Evolutionary conservation across 2,113 vertebrate species (phyloP), one percentile per base, ranked within the genome.

Genomic region (Chaenogobius annularis): DNA sequence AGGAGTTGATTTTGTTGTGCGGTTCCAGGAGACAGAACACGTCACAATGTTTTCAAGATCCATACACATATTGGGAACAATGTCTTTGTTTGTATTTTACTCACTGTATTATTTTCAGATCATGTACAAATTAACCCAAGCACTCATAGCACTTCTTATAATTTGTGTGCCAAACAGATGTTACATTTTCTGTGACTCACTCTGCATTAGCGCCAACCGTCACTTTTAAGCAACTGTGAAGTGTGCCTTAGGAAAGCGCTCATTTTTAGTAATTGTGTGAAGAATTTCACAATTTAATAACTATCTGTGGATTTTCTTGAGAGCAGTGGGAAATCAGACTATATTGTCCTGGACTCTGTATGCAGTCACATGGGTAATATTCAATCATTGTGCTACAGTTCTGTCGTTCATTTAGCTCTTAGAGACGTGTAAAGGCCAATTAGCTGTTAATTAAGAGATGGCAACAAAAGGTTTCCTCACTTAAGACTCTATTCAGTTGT

Each of bases 151-250:
- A 72, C 55, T 74, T 76, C 64, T 83, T 48, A 63, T 82, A 72
- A 69, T 68, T 68, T 59, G 59, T 48, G 65, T 80, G 79, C 66
- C 64, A 44, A 79, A 68, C 81, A 79, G 75, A 73, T 85, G 75
- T 67, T 73, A 22, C 72, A 69, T 81, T 74, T 75, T 82, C 47
- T 68, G 74, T 65, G 83, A 76, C 78, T 85, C 73, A 47, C 58
- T 65, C 78, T 52, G 68, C 80, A 64, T 75, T 75, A 81, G 54
- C 70, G 50, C 65, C 73, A 83, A 75, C 70, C 87, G 73, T 37
- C 46, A 7, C 59, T 68, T 37, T 31, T 58, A 66, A 54, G 65
- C 40, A 54, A 48, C n/a, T 69, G 52, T 50, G 52, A 35, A 76
- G 12, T 66, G 13, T 70, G 44, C 55, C 58, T 12, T 64, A 43